Evolutionary conservation across 2,113 vertebrate species (phyloP), one percentile per base, ranked within the genome.

Genomic region (Amphiprion percula): DNA sequence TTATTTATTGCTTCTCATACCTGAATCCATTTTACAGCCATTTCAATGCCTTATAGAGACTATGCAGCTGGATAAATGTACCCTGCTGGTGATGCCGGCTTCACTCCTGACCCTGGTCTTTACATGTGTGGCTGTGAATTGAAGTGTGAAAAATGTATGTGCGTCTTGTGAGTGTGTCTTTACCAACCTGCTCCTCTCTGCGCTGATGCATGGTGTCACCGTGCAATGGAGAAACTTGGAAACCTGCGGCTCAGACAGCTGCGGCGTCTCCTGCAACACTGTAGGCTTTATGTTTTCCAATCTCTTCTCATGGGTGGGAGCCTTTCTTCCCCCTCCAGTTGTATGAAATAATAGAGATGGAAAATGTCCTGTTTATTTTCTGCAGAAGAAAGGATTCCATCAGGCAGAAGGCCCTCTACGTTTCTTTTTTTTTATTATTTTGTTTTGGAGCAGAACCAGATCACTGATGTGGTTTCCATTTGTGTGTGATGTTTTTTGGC

Each of bases 401-500:
- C 28, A 75, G 52, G 21, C 67, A 69, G 53, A 19, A 49, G 63
- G 50, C 72, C 63, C 60, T 75, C 41, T 80, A 61, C 23, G 9
- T 37, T 37, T 37, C 1, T 37, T 37, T 37, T 7, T 33, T 33
- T 33, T 33, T 33, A 47, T 30, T 30, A 30, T 30, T 30, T 26
- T 86, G 24, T 44, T 77, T 75, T 84, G 83, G 74, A 82, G 82
- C 79, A 77, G 55, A 87, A 87, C 79, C 80, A 77, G 80, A 88
- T 86, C 84, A 77, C 74, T 81, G 82, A 91, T 89, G 90, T 89
- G 85, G 74, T 92, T 92, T 90, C 76, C 70, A 80, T 87, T 83
- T 74, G 77, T 75, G 65, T 83, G 44, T 80, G 59, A 80, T 79
- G 88, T 87, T 91, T 87, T 91, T 87, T 77, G 74, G 83, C 76